Evolutionary conservation across 2,797 vertebrate genomes (phyloP), one percentile per base, ranked within the genome.

Genomic region (Thalassophryne amazonica): DNA sequence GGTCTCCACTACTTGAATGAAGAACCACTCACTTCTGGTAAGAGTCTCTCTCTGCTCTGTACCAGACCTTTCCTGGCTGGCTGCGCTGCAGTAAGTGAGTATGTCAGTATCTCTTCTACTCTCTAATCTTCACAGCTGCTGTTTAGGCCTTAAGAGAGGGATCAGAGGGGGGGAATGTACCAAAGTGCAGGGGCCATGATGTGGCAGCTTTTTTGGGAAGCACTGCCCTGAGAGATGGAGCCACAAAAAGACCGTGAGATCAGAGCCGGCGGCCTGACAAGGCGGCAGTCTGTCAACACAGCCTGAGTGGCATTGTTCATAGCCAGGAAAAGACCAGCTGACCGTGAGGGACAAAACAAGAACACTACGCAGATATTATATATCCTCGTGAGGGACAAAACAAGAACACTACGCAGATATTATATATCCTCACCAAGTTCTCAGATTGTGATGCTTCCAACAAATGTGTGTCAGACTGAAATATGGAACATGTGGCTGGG

Each of bases 171-270:
- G 72, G 73, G 81, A 87, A 79, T 79, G 84, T 81, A 87, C 87
- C 90, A 90, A 90, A 92, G 91, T 75, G 82, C 24, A 74, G 81
- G 83, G 87, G 69, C 59, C 73, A 89, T 98, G 94, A 97, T 88
- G 90, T 92, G 83, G 89, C 78, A 75, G 92, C 93, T 87, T 86
- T 91, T 98, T 98, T 95, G 88, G 90, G 94, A 91, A 89, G 80
- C 88, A 84, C 78, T 79, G 88, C 90, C 93, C 93, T 94, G 90
- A 92, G 73, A 87, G 91, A 90, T 78, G 91, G 91, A 88, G 91
- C 88, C 89, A 92, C 87, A 94, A 93, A 92, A 93, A 93, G 94
- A 93, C 89, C 89, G 91, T 97, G 93, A 94, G 93, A 91, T 93
- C 93, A 81, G 88, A 88, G 62, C 76, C 79, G 81, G 78, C 73